A percentile compares a stretch with the other conserved stretches of the same genome.
Conservation (phyloP, 92 coral and sea anemone species). For the Porites rus region DNA sequence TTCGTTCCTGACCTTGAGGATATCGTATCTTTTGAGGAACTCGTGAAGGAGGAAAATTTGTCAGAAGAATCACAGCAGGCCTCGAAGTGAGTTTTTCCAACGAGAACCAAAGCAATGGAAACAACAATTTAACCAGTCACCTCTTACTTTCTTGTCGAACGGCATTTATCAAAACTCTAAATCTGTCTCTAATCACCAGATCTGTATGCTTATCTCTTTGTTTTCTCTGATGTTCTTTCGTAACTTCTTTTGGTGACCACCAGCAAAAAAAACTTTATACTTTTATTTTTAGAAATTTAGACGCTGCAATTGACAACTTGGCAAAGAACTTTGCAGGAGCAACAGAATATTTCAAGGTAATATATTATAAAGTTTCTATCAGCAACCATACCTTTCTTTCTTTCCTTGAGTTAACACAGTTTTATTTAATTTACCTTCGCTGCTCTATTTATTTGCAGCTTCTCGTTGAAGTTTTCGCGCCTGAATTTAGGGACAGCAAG, state of each 20-base stretch:
- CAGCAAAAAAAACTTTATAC: neutral
- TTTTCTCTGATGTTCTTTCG: too few species aligned
- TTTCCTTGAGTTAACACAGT: neutral
- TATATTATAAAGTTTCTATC: neutral
- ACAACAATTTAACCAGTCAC: neutral
- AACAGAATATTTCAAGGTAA: conserved; percentile 96
- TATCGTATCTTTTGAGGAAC: conserved; percentile 96
- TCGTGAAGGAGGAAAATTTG: conserved; percentile 90
- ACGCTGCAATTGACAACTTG: conserved; percentile 91
- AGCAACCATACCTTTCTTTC: too few species aligned
- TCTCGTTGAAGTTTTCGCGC: conserved; percentile 97
- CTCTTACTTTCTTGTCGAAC: too few species aligned
- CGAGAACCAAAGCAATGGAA: neutral
- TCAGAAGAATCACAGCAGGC: conserved; percentile 88
- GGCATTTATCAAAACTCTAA: too few species aligned
- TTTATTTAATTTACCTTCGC: neutral
- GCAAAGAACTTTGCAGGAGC: conserved; percentile 98
- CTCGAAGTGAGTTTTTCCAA: conserved; percentile 74
- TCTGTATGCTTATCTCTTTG: too few species aligned
- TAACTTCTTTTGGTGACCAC: too few species aligned
- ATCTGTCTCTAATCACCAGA: too few species aligned
- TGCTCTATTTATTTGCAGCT: conserved; percentile 59
- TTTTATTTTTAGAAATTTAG: conserved; percentile 69
- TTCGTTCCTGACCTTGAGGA: conserved; percentile 99
- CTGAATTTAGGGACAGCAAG: conserved; percentile 95